Evolutionary conservation across 2,797 vertebrate genomes (phyloP).

Genomic region (Xiphorhynchus erythropygius): DNA sequence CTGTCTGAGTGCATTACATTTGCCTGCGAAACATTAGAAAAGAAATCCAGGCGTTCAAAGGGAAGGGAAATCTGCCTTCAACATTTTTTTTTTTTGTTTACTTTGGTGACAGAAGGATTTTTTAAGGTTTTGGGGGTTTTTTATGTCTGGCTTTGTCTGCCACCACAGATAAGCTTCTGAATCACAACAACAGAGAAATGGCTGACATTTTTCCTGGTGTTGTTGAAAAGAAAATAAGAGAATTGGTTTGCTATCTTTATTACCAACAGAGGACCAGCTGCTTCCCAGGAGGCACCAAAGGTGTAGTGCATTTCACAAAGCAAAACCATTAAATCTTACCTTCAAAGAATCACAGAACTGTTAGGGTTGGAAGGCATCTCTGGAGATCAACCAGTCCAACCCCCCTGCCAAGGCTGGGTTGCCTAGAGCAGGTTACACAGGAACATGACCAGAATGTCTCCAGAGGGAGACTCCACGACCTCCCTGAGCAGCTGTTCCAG

Average conservation of each 20-base stretch:
- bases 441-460: not conserved
- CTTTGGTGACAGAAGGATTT: not conserved
- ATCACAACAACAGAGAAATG: not conserved
- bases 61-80: not conserved
- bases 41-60: not conserved
- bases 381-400: not conserved
- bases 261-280: not conserved
- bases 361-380: not conserved
- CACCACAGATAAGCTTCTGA: not conserved
- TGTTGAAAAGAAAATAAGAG: not conserved
- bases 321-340: not conserved
- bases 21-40: not conserved
- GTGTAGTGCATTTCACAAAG: accelerated
- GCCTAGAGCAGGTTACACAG: not conserved
- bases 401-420: accelerated
- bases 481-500: not conserved
- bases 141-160: not conserved
- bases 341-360: not conserved
- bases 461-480: not conserved
- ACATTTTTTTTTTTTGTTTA: not conserved
- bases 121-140: not conserved
- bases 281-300: not conserved
- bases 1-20: not conserved
- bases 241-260: not conserved
- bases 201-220: not conserved